A percentile compares a stretch with the other conserved stretches of the same genome.
Conservation (phyloP, 2,113 vertebrate genomes). For the Fulica atra region DNA sequence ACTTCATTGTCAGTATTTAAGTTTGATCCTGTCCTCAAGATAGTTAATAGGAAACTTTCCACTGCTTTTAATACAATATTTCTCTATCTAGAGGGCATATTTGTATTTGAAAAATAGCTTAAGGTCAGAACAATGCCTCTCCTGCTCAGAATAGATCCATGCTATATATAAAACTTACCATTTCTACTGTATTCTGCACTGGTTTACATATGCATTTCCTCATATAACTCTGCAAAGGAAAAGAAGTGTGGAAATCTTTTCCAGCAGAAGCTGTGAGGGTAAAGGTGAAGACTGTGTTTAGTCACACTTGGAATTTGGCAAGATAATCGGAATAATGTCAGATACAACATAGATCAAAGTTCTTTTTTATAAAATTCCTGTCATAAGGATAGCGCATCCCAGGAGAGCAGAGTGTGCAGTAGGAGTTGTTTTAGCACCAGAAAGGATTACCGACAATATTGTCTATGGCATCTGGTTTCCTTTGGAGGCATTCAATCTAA, state of each 20-base stretch:
- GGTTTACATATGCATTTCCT: neutral
- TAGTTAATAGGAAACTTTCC: neutral
- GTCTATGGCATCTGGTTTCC: constrained; percentile 7
- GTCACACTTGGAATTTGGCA: constrained; percentile 32
- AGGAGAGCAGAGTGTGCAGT: neutral
- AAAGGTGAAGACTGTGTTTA: constrained; percentile 26
- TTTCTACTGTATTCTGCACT: neutral
- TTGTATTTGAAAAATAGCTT: neutral
- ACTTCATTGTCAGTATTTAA: neutral
- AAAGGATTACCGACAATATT: neutral
- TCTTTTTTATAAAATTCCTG: neutral
- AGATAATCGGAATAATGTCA: constrained; percentile 39
- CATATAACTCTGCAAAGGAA: neutral
- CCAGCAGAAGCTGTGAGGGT: neutral
- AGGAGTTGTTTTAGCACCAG: neutral
- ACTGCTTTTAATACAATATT: neutral
- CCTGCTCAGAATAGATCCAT: neutral
- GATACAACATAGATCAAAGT: constrained; percentile 1
- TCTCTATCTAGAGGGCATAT: neutral
- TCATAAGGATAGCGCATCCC: neutral
- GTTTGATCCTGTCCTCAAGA: neutral
- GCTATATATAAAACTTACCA: neutral
- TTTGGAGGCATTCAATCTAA: neutral
- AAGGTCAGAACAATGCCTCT: neutral
- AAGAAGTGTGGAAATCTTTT: neutral